Conservation (phyloP, 1,140 invertebrate genomes). For the Caerostris darwini region DNA sequence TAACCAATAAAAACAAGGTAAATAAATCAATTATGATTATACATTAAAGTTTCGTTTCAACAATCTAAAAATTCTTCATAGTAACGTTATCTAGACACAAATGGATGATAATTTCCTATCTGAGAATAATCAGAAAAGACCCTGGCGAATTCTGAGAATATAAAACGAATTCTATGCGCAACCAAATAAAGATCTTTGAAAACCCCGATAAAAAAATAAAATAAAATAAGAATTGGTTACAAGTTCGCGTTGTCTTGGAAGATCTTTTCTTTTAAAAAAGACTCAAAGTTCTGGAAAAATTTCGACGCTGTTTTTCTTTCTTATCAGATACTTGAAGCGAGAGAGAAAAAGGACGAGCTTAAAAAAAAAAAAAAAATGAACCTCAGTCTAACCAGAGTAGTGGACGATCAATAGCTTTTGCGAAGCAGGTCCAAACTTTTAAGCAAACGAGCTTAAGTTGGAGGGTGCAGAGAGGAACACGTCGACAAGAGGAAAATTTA, state of each 20-base stretch:
- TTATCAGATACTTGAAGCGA: conserved; percentile 45
- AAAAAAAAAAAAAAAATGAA: conserved; percentile 3
- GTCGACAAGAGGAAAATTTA: conserved; percentile 49
- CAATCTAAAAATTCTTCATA: too few species aligned
- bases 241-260: background rate
- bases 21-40: too few species aligned
- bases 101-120: too few species aligned
- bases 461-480: conserved; percentile 1
- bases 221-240: background rate
- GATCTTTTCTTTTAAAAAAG: conserved; percentile 29
- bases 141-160: background rate
- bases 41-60: too few species aligned
- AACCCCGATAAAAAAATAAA: conserved; percentile 2
- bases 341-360: background rate
- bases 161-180: background rate
- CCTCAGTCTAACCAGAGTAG: background rate
- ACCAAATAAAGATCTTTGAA: background rate
- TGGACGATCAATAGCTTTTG: conserved; percentile 32
- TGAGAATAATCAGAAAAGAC: background rate
- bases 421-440: conserved; percentile 49
- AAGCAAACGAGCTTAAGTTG: conserved; percentile 39
- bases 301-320: conserved; percentile 15
- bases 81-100: too few species aligned
- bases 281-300: conserved; percentile 7
- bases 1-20: too few species aligned